Evolutionary conservation across 2,797 vertebrate genomes (phyloP), one percentile per base, ranked within the genome.

Genomic region (Anguilla anguilla): DNA sequence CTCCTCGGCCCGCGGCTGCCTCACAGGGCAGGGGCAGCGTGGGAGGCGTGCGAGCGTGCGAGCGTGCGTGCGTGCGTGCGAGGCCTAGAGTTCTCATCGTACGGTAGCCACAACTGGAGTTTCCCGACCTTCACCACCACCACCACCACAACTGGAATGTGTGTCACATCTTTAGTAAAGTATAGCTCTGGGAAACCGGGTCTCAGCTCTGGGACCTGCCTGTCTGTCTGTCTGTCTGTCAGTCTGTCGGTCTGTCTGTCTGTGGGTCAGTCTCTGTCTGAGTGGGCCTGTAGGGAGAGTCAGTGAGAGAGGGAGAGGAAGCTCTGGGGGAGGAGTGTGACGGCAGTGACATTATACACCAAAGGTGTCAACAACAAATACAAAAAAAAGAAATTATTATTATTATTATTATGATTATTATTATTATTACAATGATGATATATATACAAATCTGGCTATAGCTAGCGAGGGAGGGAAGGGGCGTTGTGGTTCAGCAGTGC

Each of bases 321-420:
- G 19, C 57, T 82, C 72, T 67, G 74, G 39, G 53, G 25, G 57
- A 15, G 25, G 57, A 15, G 35, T 57, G 74, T 43, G 88, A 91
- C 88, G 87, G 92, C 92, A 90, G 84, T 90, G 93, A 94, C 92
- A 84, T 91, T 91, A 93, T 90, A 92, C 95, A 94, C 95, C 95
- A 96, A 95, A 96, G 94, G 95, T 95, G 94, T 96, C 94, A 90
- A 90, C 90, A 88, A 91, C 90, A 90, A 90, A 91, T 72, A 94
- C 90, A 92, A 77, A 2, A 91, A 91, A 91, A 88, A 92, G 89
- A 88, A 31, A 89, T 94, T 92, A 92, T 88, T 92, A 88, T 93
- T 92, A 89, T 92, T n/a, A n/a, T n/a, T 92, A 89, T 92, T 89
- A 90, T 92, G 35, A 35, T 1, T 89, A 74, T 93, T 93, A 91